These are phyloP conservation scores for Camptogramma bilineatum DNA, from an alignment of 2,888 invertebrate genomes.

Conservation along the genomic window DNA sequence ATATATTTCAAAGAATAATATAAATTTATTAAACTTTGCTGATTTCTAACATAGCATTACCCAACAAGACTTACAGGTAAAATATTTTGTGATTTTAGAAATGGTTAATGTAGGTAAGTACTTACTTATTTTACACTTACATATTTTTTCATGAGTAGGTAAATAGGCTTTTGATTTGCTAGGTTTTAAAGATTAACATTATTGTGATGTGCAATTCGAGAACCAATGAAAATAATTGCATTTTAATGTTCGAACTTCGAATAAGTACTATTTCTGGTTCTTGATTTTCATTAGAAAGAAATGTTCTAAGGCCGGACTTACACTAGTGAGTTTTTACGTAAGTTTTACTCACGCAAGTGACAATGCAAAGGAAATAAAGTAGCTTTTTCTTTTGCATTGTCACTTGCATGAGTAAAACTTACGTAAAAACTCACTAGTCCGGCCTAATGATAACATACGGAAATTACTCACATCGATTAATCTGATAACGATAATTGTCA, in stretches of 20 bases:
- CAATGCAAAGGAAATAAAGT: no score
- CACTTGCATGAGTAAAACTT: no score
- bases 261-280: not conserved
- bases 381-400: no score
- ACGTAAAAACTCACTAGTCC: no score
- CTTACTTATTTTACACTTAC: constrained; percentile 8
- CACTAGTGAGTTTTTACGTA: no score
- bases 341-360: no score
- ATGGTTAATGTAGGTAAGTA: constrained; percentile 11
- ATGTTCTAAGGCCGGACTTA: no score
- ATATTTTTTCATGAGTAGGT: constrained; percentile 22
- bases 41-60: constrained; percentile 70
- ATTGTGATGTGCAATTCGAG: constrained; percentile 43
- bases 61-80: constrained; percentile 66
- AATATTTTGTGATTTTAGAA: constrained; percentile 59
- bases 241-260: not conserved
- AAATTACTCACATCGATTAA: no score
- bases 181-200: constrained; percentile 25
- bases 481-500: no score
- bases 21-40: constrained; percentile 82
- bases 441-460: no score
- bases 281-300: not conserved
- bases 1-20: constrained; percentile 85
- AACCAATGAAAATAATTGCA: not conserved
- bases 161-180: constrained; percentile 27